Evolutionary conservation across 2,797 vertebrate species (phyloP).

Genomic region (Cryptoprocta ferox): DNA sequence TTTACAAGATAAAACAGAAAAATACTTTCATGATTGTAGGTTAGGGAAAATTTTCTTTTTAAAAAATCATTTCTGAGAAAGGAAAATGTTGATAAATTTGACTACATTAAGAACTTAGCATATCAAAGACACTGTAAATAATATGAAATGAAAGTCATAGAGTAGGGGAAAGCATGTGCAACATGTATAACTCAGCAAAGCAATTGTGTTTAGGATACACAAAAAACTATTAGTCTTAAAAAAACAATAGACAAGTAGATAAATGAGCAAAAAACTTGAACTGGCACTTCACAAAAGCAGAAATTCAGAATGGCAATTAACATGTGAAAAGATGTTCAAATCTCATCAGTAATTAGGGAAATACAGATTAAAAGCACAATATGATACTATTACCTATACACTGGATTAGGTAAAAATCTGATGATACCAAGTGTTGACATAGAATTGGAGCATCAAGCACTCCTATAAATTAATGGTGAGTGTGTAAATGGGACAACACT

Average conservation of each 20-base stretch:
- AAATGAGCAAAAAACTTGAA: neutral
- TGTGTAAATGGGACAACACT: neutral
- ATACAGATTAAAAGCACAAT: neutral
- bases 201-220: neutral
- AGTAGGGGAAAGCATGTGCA: neutral
- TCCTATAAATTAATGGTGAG: neutral
- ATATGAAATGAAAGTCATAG: neutral
- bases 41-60: neutral
- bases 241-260: neutral
- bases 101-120: neutral
- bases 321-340: neutral
- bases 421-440: neutral
- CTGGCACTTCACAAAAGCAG: neutral
- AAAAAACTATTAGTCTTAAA: neutral
- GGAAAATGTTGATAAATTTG: neutral
- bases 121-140: neutral
- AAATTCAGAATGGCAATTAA: neutral
- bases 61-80: slow-evolving; percentile 20
- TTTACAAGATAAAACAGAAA: neutral
- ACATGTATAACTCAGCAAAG: neutral
- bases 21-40: neutral
- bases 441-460: neutral
- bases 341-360: neutral
- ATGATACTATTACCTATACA: neutral
- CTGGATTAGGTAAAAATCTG: neutral